Evolutionary conservation across 2,113 vertebrate genomes (phyloP).

Genomic region (Spea bombifrons): DNA sequence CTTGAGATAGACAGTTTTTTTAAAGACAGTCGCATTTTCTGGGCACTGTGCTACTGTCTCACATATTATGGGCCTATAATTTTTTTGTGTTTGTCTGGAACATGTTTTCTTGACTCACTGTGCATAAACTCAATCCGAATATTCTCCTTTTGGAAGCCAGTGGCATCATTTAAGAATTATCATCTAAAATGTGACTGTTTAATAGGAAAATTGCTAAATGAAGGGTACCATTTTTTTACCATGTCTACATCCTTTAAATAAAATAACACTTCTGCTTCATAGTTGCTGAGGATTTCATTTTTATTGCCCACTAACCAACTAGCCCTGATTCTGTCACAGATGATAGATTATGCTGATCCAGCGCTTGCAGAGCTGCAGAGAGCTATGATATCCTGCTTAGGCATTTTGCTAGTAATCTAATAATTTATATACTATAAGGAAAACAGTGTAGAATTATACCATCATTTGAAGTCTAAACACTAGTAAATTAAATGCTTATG

Average conservation of each 20-base stretch:
- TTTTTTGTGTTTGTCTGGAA: too few relatives aligned
- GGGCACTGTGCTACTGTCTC: too few relatives aligned
- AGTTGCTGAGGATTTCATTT: conserved; percentile 18
- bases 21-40: too few relatives aligned
- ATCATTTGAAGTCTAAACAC: neutral
- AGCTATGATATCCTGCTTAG: neutral
- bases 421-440: conserved; percentile 4
- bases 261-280: neutral
- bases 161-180: neutral
- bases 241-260: neutral
- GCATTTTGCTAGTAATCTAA: conserved; percentile 9
- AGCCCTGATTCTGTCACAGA: conserved; percentile 38
- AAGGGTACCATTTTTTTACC: neutral
- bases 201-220: neutral
- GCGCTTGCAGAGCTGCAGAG: conserved; percentile 1
- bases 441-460: neutral
- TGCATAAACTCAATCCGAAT: too few relatives aligned
- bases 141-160: too few relatives aligned
- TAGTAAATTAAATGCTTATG: conserved; percentile 1
- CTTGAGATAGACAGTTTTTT: too few relatives aligned
- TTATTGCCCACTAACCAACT: conserved; percentile 31
- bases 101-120: too few relatives aligned
- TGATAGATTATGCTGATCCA: conserved; percentile 31
- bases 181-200: neutral
- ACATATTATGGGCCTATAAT: too few relatives aligned